Evolutionary conservation across 2,797 vertebrate genomes (phyloP), one percentile per base, ranked within the genome.

Genomic region (Sebastes aleutianus): DNA sequence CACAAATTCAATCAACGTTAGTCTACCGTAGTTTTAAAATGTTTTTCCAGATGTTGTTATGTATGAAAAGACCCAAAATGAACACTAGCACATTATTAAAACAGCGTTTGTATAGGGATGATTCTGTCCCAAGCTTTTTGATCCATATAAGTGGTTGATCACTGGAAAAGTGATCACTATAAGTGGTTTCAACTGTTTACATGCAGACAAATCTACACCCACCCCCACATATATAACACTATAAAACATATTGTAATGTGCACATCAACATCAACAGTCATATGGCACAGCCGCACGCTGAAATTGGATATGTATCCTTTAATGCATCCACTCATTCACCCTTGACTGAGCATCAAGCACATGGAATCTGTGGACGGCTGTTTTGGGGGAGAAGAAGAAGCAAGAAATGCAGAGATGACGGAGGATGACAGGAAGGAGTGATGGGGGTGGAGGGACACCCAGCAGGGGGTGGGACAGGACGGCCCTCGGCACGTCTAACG

Each of bases 401-500:
- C 18, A 62, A 36, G 70, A 71, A 74, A 69, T 0, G 5, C 31
- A 65, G 76, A 75, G 83, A 85, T 70, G 50, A 54, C 50, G 74
- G 82, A 85, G 73, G 81, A 78, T 92, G 90, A 91, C 92, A 91
- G 87, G 83, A 76, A 88, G 86, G 90, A 90, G 82, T 91, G 90
- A 95, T 91, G 91, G 88, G 91, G 91, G 88, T 86, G 90, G 91
- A 93, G 90, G 78, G 91, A 93, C 93, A 93, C 92, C 85, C 88
- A 92, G 93, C 94, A 93, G 94, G 96, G 94, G 90, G 92, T 79
- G 78, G 89, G 91, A 93, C 94, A 87, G 84, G 95, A 94, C 86
- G 94, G 95, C 85, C 93, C 91, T 93, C 87, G 85, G 92, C 90
- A 95, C 96, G 92, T 95, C 95, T 61, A 87, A 92, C 88, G 90